Conservation (phyloP, 2,888 invertebrate species). For the Ornithoptera alexandrae region DNA sequence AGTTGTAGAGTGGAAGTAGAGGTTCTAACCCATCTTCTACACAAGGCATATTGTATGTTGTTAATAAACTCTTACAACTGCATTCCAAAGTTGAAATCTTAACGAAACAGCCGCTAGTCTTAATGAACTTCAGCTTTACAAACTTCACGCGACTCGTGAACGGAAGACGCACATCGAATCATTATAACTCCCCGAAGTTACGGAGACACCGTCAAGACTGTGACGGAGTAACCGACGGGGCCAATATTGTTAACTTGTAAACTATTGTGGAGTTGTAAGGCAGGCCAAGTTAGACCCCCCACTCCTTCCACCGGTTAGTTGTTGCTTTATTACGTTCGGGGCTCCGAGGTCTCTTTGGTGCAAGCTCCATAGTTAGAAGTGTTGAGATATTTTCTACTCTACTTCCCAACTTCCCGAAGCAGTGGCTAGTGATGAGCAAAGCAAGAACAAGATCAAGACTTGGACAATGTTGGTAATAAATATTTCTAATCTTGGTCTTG, state of each 20-base stretch:
- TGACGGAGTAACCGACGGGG: slow-evolving; percentile 14
- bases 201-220: slow-evolving; percentile 16
- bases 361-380: slow-evolving; percentile 6
- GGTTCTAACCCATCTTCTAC: too few relatives aligned
- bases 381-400: slow-evolving; percentile 13
- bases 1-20: too few relatives aligned
- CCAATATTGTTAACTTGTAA: slow-evolving; percentile 31
- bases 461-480: too few relatives aligned
- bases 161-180: slow-evolving; percentile 16
- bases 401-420: neutral
- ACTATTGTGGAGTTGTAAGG: slow-evolving; percentile 28
- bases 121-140: slow-evolving; percentile 21
- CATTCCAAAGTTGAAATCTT: slow-evolving; percentile 3
- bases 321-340: slow-evolving; percentile 24
- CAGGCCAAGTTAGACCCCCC: slow-evolving; percentile 1
- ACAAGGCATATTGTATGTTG: neutral
- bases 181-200: slow-evolving; percentile 26
- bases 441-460: too few relatives aligned
- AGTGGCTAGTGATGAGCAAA: too few relatives aligned
- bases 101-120: slow-evolving; percentile 12
- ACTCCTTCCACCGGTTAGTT: slow-evolving; percentile 21
- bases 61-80: neutral
- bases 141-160: slow-evolving; percentile 13
- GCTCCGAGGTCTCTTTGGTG: neutral
- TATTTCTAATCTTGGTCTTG: too few relatives aligned